A percentile compares a stretch with the other conserved stretches of the same genome.
These are phyloP conservation scores for Jordanella pulchra DNA, from an alignment of 2,797 vertebrate genomes.

Conservation along the genomic window DNA sequence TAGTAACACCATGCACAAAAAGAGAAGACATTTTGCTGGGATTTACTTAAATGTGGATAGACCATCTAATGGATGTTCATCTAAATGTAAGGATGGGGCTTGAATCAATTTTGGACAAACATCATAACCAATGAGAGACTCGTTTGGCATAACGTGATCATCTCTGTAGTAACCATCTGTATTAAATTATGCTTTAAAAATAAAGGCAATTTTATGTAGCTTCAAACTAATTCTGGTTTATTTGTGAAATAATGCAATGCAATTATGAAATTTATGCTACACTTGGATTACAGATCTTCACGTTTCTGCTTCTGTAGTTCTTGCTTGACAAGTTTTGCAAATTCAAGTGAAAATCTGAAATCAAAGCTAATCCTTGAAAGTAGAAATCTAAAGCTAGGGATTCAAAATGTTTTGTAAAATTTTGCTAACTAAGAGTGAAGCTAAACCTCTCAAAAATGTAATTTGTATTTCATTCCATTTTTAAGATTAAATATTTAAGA, in stretches of 20 bases:
- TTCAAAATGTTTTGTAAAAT: neutral
- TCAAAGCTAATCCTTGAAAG: neutral
- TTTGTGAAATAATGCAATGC: neutral
- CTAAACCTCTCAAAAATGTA: neutral
- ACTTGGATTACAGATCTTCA: neutral
- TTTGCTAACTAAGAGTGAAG: neutral
- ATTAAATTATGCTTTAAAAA: neutral
- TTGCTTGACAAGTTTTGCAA: neutral
- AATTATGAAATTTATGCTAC: neutral
- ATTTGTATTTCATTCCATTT: conserved; percentile 12
- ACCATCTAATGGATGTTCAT: neutral
- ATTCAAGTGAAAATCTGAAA: neutral
- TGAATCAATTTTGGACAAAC: neutral
- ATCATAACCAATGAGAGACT: neutral
- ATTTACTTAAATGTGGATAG: neutral
- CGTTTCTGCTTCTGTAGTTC: neutral
- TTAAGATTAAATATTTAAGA: neutral
- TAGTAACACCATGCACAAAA: too few species aligned
- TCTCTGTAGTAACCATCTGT: neutral
- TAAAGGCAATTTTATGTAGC: neutral
- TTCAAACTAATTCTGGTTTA: neutral
- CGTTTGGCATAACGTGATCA: neutral
- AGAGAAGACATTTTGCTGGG: too few species aligned
- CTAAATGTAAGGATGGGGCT: neutral
- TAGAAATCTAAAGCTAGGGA: neutral